Base-by-base conservation (phyloP, 2,888 invertebrate species). In the Drosophila pseudotakahashii region DNA sequence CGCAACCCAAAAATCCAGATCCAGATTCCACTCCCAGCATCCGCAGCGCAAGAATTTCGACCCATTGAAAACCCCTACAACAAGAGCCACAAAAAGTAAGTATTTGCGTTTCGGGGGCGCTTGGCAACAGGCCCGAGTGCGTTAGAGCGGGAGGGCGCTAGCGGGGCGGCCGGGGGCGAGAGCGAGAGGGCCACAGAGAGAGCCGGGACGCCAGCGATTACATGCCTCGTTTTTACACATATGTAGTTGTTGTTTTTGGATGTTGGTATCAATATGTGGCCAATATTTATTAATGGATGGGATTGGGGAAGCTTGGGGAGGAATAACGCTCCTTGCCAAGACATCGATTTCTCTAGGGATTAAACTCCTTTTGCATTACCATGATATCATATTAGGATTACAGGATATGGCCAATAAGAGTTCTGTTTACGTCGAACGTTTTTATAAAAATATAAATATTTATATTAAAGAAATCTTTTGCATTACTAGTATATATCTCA, bases 61-160 rank as follows among this genome's bases (percentile, higher is more conserved):
- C 41, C 48, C 62, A 48, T 62, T 41, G 41, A 48, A 41, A 16
- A 23, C 19, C 37, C 61, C 55, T 1, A 30, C 30, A 30, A 63
- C 62, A 64, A 61, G 54, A 69, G 63, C 60, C 76, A 73, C 54
- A 73, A 82, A 75, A 81, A 82, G 82, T 82, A 57, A 82, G 82
- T 82, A 81, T 59, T 50, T 47, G 60, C 60, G 59, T 42, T 60
- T 60, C 42, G 58, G 58, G 88, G 74, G 79, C 88, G 88, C 82
- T 82, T 82, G 88, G 78, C 88, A 83, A 83, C 82, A 83, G 86
- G 85, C 62, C 47, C 88, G 77, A 81, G 75, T 81, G 73, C 79
- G 30, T 32, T 60, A 7, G 39, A 39, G 32, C 37, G 58, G 16
- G 32, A 30, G 32, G 11, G 51, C 9, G 52, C 30, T 47, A 9